Evolutionary conservation across 2,888 invertebrate genomes (phyloP), one percentile per base, ranked within the genome.

Genomic region (Steromphala cineraria): DNA sequence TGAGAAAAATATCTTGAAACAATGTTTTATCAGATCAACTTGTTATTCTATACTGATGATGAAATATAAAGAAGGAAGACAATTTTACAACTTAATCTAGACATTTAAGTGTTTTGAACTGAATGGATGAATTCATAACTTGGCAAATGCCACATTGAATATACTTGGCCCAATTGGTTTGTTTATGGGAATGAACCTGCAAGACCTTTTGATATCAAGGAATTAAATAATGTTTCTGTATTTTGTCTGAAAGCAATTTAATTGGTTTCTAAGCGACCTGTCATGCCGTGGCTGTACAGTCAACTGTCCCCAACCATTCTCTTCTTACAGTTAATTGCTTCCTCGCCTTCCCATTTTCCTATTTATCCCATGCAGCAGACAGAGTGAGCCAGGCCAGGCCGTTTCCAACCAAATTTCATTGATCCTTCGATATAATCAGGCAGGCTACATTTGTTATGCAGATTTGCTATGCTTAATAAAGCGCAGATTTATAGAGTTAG

Each of bases 381-480:
- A 17, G 31, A 36, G 71, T 40, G 17, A 31, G 36, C 36, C 36
- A 46, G 46, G 46, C 46, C 46, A 46, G 46, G 46, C 46, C 46
- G 46, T 71, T 40, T 71, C 71, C 71, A 31, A 40, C 71, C 71
- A 40, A 71, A 71, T 71, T 71, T n/a, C 40, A 71, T 71, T 71
- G 71, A 71, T 71, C 71, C 36, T 10, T n/a, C 71, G n/a, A 71
- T 71, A 71, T 71, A 71, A 71, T 71, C 71, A 71, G 40, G 71
- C 36, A 40, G 40, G 40, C 71, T 36, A 40, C 71, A 71, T 71
- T 31, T 71, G 71, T 71, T 40, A 40, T 71, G 40, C 71, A 71
- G 71, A 71, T 71, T 40, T 71, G 71, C 71, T 71, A 71, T 71
- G 71, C 71, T 71, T 71, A 71, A 71, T 71, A 71, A 71, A 71